phyloP scores from a whole-genome alignment of 1,140 invertebrate genomes.

The Euwallacea similis region DNA sequence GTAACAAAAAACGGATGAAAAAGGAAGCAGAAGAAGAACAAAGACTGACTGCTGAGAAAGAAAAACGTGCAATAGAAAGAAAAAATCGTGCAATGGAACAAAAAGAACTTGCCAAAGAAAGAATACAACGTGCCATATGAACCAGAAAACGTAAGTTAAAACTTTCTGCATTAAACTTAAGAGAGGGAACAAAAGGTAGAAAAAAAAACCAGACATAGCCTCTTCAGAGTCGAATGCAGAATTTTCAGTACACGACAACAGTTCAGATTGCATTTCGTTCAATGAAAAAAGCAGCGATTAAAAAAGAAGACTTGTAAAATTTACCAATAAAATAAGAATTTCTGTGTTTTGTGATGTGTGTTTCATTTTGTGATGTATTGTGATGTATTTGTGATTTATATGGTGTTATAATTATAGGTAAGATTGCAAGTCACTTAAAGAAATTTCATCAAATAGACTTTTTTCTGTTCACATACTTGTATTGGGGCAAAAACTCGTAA shows the following conservation, averaged over 20 bases:
- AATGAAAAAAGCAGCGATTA: neutral
- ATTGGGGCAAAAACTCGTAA: too few relatives aligned
- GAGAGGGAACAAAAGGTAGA: neutral
- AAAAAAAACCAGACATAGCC: neutral
- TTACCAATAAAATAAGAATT: neutral
- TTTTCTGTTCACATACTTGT: too few relatives aligned
- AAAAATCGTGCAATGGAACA: neutral
- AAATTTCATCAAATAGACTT: too few relatives aligned
- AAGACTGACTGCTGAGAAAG: slow-evolving; percentile 1
- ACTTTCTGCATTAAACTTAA: neutral
- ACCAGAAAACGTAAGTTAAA: neutral
- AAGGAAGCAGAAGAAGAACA: neutral
- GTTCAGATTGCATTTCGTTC: slow-evolving; percentile 1
- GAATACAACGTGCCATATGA: neutral
- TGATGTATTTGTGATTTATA: slow-evolving; percentile 8
- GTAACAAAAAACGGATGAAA: neutral
- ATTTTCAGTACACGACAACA: slow-evolving; percentile 4
- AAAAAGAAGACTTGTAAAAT: neutral
- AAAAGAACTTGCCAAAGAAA: too few relatives aligned
- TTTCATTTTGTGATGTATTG: neutral
- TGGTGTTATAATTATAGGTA: neutral
- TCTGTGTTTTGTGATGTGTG: too few relatives aligned
- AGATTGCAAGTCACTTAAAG: too few relatives aligned
- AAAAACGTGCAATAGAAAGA: too few relatives aligned
- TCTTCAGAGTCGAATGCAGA: slow-evolving; percentile 1